Base-by-base conservation (phyloP, 2,888 invertebrate genomes). In the Formica aserva region DNA sequence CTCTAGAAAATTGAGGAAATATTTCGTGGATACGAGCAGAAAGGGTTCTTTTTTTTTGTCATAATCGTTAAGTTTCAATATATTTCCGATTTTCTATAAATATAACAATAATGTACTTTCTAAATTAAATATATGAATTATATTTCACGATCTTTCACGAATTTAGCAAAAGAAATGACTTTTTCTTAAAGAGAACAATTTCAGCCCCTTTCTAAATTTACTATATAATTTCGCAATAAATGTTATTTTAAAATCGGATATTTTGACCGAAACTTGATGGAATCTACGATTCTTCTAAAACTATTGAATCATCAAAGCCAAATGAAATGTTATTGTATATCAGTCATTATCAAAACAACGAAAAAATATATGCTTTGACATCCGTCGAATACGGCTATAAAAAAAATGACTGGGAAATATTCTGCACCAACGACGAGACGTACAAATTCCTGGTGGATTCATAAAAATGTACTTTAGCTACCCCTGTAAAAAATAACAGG, bases 401-500 rank as follows among this genome's bases (percentile, higher is more conserved):
- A 66, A 63, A 57, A 55, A 55, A 52, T 41, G 38, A 63, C 15
- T 3, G 18, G 22, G 35, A 77, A 77, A 55, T 15, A 67, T 77
- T 38, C 55, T 35, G 29, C 29, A 38, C 13, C 55, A 66, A 66
- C 26, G 35, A 35, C 67, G 82, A 67, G 41, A 72, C 41, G 48
- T 83, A 75, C 57, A 84, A 82, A 88, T 87, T 89, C 87, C 88
- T 89, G 86, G 88, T 91, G 87, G 90, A 91, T 93, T 90, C 91
- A 90, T 92, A 91, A 92, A 92, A 90, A 85, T 82, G 84, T 88
- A 77, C 88, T 91, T 87, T 85, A 90, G 85, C 88, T 89, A 90
- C 91, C 93, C 93, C 90, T 90, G 89, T 91, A 89, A 93, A 45
- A 52, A 93, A 93, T 92, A 93, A 92, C 89, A 91, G 72, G 80